A percentile compares a stretch with the other conserved stretches of the same genome.
These are phyloP conservation scores for Lagenorhynchus albirostris DNA, from an alignment of 2,113 vertebrate genomes.

Conservation along the genomic window DNA sequence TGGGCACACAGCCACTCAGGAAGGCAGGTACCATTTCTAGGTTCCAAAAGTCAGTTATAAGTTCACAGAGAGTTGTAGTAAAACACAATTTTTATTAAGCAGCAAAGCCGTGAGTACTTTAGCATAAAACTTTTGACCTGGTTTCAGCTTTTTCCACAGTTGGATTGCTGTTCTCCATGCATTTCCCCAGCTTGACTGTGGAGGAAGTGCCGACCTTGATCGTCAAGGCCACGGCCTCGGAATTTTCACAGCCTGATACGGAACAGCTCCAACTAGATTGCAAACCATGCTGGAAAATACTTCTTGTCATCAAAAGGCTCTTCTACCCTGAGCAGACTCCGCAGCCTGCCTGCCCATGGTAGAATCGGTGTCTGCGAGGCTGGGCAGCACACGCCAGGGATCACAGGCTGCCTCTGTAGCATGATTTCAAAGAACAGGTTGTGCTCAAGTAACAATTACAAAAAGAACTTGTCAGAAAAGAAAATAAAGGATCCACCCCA, in stretches of 20 bases:
- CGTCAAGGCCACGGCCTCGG: neutral
- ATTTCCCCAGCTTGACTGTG: neutral
- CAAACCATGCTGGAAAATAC: neutral
- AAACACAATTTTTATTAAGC: slow-evolving; percentile 52
- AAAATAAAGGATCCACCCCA: accelerated
- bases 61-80: neutral
- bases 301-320: neutral
- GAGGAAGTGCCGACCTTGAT: neutral
- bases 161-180: neutral
- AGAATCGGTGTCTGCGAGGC: neutral
- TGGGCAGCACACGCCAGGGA: neutral
- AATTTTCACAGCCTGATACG: neutral
- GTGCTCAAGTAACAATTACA: neutral
- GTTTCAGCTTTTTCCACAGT: neutral
- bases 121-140: neutral
- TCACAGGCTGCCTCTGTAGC: neutral
- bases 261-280: neutral
- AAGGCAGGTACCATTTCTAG: neutral
- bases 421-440: neutral
- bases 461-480: accelerated
- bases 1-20: neutral
- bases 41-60: neutral
- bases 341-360: too few species aligned
- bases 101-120: neutral
- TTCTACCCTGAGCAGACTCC: neutral